These are phyloP conservation scores for Campylomormyrus numenius DNA, from an alignment of 2,113 vertebrate species.

Conservation along the genomic window DNA sequence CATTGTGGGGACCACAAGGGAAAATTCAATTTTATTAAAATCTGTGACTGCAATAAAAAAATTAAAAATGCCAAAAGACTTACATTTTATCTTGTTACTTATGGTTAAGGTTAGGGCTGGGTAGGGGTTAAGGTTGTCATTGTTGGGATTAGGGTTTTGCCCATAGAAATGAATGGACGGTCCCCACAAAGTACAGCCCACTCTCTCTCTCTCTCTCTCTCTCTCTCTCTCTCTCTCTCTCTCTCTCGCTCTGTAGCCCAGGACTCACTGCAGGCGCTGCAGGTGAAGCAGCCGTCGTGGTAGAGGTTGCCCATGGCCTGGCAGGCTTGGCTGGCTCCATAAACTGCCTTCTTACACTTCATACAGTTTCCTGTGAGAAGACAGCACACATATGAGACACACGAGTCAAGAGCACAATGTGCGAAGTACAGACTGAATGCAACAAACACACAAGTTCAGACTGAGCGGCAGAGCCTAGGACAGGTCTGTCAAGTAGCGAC, in stretches of 20 bases:
- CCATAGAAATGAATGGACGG: no score
- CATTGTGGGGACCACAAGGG: no score
- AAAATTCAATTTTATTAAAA: no score
- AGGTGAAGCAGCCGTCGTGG: conserved; percentile 89
- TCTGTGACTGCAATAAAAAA: no score
- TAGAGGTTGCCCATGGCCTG: conserved; percentile 96
- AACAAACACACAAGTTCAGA: not conserved
- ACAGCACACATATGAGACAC: conserved; percentile 12
- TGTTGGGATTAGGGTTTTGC: no score
- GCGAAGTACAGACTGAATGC: not conserved
- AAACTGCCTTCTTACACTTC: conserved; percentile 84
- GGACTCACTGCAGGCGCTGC: conserved; percentile 90
- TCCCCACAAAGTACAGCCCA: no score
- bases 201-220: no score
- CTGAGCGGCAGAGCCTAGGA: not conserved
- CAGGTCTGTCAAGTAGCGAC: not conserved
- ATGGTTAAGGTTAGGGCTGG: no score
- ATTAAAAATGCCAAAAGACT: no score
- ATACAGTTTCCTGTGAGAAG: conserved; percentile 72
- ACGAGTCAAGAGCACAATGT: no score
- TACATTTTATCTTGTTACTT: no score
- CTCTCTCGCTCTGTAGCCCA: not conserved
- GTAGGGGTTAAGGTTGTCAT: no score
- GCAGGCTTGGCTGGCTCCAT: conserved; percentile 85
- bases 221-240: not conserved